Evolutionary conservation across 2,113 vertebrate species (phyloP), one percentile per base, ranked within the genome.

Genomic region (Hyaena hyaena): DNA sequence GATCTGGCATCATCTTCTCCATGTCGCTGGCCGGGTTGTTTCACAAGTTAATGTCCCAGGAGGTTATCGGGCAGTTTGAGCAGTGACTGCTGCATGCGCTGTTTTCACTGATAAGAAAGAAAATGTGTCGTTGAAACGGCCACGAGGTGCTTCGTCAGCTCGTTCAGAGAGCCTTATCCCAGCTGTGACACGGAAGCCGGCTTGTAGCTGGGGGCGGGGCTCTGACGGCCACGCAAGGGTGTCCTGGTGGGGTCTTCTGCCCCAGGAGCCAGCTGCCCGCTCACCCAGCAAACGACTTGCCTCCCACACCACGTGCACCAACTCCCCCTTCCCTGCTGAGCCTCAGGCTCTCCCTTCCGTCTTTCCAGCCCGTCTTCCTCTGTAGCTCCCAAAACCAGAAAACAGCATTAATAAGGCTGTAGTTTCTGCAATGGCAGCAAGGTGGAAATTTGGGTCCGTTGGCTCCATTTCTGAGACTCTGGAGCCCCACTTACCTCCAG

Each of bases 1-100:
- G 28, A 19, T 19, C 24, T 19, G 9, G 1, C 23, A 2, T 61
- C 7, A 26, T 10, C 28, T 4, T 0, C 3, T 74, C 85, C 9
- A 80, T 31, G 43, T 76, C 43, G 16, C 14, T 1, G 1, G 4
- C 35, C 66, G 4, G 63, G 5, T 74, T 68, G 5, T 84, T 26
- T 88, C 96, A 79, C 65, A 33, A 5, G 24, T 55, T 69, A 86
- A 39, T 94, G 58, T 15, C 89, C 35, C 31, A 9, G 35, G 66
- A 73, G 50, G 26, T 50, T 65, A 33, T 23, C 1, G 1, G 50
- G 28, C 5, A 48, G 55, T 80, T 92, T 90, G 69, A 1, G 2
- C 63, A 33, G 3, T 23, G 2, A 1, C 0, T 45, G 0, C 5
- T 1, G 19, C 65, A 9, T 35, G 4, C 16, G 2, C 50, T 53